Evolutionary conservation across 2,113 vertebrate species (phyloP).

Genomic region (Oncorhynchus clarkii): DNA sequence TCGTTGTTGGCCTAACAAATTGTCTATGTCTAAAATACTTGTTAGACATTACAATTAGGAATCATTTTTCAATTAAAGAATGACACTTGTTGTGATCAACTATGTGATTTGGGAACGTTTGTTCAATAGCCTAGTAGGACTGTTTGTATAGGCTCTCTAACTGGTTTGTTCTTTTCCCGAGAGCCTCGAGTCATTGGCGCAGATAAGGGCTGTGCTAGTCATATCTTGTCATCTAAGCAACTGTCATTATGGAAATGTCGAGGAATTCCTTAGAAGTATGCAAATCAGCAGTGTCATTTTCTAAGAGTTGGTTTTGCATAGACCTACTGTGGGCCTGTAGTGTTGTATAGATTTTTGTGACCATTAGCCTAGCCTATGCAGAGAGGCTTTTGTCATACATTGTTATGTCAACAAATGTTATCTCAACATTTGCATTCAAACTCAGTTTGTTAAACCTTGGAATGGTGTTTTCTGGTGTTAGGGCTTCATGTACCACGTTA

Average conservation of each 20-base stretch:
- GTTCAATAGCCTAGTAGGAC: neutral
- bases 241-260: constrained; percentile 34
- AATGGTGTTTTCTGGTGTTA: too few species aligned
- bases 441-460: too few species aligned
- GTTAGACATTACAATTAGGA: neutral
- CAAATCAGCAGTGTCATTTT: constrained; percentile 21
- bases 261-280: constrained; percentile 22
- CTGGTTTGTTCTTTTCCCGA: neutral
- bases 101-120: neutral
- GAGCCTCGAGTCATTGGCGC: neutral
- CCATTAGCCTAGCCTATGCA: too few species aligned
- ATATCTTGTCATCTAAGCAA: neutral
- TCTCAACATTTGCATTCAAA: too few species aligned
- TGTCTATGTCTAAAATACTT: too few species aligned
- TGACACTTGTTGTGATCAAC: neutral
- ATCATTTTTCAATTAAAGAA: neutral
- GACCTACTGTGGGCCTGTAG: neutral
- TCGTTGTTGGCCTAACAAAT: neutral
- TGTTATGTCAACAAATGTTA: too few species aligned
- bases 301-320: neutral
- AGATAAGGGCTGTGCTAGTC: neutral
- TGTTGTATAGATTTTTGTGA: neutral
- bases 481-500: too few species aligned
- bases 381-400: too few species aligned
- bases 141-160: neutral